phyloP scores from a whole-genome alignment of 2,797 vertebrate genomes.

The Tokudaia tokunoshimensis region DNA sequence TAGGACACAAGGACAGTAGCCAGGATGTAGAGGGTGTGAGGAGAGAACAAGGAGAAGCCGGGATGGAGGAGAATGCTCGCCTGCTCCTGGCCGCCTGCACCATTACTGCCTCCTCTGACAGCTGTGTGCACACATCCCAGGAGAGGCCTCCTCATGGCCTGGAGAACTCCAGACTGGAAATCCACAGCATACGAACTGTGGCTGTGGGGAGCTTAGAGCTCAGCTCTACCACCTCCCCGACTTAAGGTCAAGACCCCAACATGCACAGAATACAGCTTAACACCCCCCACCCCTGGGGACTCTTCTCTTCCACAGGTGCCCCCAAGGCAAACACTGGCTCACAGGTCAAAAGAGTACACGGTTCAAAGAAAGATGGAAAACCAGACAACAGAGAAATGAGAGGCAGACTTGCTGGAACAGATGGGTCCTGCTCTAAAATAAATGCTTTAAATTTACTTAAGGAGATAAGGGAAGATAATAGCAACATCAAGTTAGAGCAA shows the following conservation, averaged over 20 bases:
- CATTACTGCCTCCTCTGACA: background rate
- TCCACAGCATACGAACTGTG: background rate
- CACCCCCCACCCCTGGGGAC: too few species aligned
- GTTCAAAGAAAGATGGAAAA: background rate
- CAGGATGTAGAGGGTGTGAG: too few species aligned
- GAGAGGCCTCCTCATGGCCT: background rate
- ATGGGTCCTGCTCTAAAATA: conserved; percentile 57
- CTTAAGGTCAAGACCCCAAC: background rate
- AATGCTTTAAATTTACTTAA: conserved; percentile 49
- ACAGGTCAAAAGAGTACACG: background rate
- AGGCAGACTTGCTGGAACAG: conserved; percentile 27
- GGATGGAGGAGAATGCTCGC: background rate
- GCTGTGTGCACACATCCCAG: background rate
- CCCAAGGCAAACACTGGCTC: background rate
- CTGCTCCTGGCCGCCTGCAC: background rate
- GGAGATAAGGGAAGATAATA: conserved; percentile 1
- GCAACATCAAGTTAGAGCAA: conserved; percentile 4
- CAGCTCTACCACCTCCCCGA: too few species aligned
- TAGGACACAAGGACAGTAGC: background rate
- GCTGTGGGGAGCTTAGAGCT: background rate
- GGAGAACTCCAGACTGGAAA: background rate
- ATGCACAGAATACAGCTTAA: background rate
- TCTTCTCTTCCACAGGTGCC: background rate
- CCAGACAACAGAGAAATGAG: background rate
- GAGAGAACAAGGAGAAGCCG: background rate